A percentile compares a stretch with the other conserved stretches of the same genome.
Conservation (phyloP, 2,113 vertebrate genomes). For the Hippolais icterina region DNA sequence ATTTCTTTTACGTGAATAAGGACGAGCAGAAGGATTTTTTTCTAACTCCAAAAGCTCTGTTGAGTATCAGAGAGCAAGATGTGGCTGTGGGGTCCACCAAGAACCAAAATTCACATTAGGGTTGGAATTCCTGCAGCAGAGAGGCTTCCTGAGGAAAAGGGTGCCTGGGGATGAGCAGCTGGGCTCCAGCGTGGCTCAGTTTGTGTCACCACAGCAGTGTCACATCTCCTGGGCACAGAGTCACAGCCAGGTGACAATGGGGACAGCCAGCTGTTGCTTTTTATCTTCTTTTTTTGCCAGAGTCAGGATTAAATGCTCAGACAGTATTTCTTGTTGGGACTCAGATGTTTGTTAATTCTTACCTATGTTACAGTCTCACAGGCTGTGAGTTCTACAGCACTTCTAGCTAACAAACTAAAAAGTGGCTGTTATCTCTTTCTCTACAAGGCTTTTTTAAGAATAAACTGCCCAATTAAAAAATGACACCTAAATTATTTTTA, state of each 20-base stretch:
- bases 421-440: no score
- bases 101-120: not conserved
- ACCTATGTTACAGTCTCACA: no score
- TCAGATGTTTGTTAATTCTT: no score
- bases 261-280: not conserved
- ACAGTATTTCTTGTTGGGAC: no score
- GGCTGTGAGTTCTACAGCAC: no score
- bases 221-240: rapidly evolving
- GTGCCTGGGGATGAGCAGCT: not conserved
- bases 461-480: no score
- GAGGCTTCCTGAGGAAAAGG: not conserved
- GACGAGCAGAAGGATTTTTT: not conserved
- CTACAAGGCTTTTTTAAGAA: no score
- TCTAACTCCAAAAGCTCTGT: rapidly evolving
- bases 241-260: not conserved
- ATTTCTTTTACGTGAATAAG: not conserved
- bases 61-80: no score
- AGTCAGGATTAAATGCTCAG: no score
- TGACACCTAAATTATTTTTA: no score
- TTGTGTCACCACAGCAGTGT: not conserved
- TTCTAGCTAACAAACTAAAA: no score
- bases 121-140: not conserved
- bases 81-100: not conserved
- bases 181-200: not conserved
- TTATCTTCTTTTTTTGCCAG: no score